phyloP scores from a whole-genome alignment of 2,113 vertebrate genomes.

The Thalassarche chlororhynchos region DNA sequence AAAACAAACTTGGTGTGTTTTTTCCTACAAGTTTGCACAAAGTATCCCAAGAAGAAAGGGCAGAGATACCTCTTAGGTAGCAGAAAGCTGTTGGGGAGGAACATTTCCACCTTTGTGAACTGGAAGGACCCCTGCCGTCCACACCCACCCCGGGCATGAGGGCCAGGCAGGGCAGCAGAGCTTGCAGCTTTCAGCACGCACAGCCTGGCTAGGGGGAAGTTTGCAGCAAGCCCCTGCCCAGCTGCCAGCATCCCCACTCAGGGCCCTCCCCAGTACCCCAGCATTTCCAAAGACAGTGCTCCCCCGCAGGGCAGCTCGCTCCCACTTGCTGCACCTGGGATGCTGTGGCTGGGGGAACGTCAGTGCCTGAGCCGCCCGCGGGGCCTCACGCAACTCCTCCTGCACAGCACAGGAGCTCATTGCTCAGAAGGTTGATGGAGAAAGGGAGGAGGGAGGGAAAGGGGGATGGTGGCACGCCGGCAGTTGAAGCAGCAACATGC shows the following conservation, averaged over 20 bases:
- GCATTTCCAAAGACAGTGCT: background rate
- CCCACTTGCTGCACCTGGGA: background rate
- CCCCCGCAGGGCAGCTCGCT: background rate
- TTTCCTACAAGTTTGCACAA: background rate
- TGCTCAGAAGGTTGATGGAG: accelerated
- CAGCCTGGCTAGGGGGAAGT: background rate
- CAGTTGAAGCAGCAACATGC: accelerated
- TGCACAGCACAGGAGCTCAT: background rate
- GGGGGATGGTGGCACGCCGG: background rate
- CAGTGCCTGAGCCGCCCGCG: accelerated
- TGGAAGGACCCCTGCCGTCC: background rate
- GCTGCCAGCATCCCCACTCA: background rate
- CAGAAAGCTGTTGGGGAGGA: background rate
- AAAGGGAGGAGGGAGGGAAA: background rate
- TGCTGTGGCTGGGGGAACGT: background rate
- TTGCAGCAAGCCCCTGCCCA: background rate
- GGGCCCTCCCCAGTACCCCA: accelerated
- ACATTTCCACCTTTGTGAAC: background rate
- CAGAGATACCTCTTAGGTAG: background rate
- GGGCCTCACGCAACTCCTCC: background rate
- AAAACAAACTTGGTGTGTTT: background rate
- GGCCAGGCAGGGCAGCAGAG: background rate
- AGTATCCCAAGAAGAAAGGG: background rate
- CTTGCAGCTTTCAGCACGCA: background rate
- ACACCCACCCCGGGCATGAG: accelerated